phyloP scores from a whole-genome alignment of 2,797 vertebrate genomes.

The Zalophus californianus region DNA sequence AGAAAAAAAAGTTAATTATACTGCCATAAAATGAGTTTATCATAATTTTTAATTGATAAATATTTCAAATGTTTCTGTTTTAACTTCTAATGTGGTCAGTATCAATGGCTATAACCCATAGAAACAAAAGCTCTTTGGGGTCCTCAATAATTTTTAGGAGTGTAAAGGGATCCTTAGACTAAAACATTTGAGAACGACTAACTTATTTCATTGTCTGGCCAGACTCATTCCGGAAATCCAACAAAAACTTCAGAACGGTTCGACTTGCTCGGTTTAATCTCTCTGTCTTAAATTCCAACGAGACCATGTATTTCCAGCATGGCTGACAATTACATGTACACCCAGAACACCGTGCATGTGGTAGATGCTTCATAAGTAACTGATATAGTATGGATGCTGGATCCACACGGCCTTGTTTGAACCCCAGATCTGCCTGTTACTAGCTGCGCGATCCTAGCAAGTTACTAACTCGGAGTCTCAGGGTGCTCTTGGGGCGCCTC shows the following conservation, averaged over 20 bases:
- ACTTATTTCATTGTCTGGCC: background rate
- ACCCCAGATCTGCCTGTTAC: background rate
- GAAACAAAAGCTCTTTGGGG: background rate
- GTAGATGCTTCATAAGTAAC: background rate
- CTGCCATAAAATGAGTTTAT: background rate
- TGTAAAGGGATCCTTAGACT: background rate
- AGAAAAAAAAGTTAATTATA: background rate
- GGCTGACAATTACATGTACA: accelerated
- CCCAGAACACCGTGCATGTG: accelerated
- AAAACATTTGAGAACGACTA: background rate
- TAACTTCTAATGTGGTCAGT: background rate
- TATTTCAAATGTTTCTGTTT: background rate
- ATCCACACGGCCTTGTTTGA: background rate
- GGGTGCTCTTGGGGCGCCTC: background rate
- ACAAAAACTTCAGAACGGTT: background rate
- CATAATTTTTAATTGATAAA: background rate
- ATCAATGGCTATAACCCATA: background rate
- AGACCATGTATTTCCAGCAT: accelerated
- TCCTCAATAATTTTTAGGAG: background rate
- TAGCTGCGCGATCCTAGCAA: background rate
- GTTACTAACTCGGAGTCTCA: background rate
- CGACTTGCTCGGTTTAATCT: background rate
- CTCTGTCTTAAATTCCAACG: background rate
- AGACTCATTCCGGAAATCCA: background rate
- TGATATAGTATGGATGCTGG: accelerated